phyloP scores from a whole-genome alignment of 2,113 vertebrate species.

The Synodontis membranacea region DNA sequence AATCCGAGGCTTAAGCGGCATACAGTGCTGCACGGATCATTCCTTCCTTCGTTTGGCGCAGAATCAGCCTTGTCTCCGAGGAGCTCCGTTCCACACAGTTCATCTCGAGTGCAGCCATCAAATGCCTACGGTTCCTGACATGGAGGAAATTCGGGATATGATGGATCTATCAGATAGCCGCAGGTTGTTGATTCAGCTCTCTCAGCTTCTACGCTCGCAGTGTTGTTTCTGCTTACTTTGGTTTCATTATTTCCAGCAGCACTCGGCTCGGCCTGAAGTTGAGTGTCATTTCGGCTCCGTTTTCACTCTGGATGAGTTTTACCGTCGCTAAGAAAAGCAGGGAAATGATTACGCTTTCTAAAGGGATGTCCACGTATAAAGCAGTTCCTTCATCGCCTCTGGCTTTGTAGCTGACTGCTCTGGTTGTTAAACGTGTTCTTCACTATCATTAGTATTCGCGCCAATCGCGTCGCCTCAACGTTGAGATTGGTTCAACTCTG shows the following conservation, averaged over 20 bases:
- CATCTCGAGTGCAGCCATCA: slow-evolving; percentile 27
- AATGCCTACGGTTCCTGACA: slow-evolving; percentile 14
- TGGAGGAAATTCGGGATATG: slow-evolving; percentile 11
- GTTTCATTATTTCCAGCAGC: background rate
- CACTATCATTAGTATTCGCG: too few species aligned
- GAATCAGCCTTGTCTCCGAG: background rate
- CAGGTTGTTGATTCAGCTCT: background rate
- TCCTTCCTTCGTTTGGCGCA: slow-evolving; percentile 21
- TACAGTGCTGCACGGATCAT: background rate
- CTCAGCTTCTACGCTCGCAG: background rate
- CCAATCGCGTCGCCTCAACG: too few species aligned
- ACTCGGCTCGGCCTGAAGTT: background rate
- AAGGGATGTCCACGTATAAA: too few species aligned
- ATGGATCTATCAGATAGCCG: background rate
- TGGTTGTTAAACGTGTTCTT: too few species aligned
- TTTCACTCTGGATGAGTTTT: background rate
- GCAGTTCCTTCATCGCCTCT: too few species aligned
- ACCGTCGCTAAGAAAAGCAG: background rate
- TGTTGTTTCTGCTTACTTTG: background rate
- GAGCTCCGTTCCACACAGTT: slow-evolving; percentile 39
- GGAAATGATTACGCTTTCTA: too few species aligned
- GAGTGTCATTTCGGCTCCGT: background rate
- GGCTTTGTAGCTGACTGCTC: too few species aligned
- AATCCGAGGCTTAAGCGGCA: background rate
- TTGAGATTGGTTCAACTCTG: too few species aligned